Evolutionary conservation across 2,888 invertebrate species (phyloP).

Genomic region (Syrphus vitripennis): DNA sequence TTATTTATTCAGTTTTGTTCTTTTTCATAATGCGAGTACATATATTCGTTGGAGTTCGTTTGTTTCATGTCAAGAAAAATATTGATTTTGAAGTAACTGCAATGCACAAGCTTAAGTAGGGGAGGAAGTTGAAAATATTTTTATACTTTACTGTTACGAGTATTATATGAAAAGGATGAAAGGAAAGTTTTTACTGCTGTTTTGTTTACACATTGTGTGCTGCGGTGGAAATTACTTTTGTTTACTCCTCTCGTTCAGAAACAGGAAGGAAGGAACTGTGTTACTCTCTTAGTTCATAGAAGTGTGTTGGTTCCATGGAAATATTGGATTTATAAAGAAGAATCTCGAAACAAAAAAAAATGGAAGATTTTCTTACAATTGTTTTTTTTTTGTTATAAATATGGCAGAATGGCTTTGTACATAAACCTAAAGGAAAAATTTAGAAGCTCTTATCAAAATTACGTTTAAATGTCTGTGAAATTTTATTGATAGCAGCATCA

Average conservation of each 20-base stretch:
- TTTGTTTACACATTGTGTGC: constrained; percentile 49
- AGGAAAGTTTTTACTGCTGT: constrained; percentile 1
- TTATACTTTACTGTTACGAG: neutral
- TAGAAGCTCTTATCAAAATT: neutral
- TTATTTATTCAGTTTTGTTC: constrained; percentile 12
- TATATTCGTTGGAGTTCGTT: neutral
- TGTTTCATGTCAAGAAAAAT: constrained; percentile 55
- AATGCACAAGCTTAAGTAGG: constrained; percentile 20
- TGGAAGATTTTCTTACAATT: neutral
- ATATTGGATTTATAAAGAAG: constrained; percentile 2
- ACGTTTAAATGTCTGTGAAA: neutral
- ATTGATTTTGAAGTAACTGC: constrained; percentile 65
- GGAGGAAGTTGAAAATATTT: neutral
- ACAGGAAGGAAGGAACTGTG: constrained; percentile 61
- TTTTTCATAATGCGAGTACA: neutral
- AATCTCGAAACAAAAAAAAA: neutral
- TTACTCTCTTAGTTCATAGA: constrained; percentile 32
- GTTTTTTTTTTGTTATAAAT: neutral
- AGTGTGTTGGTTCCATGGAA: constrained; percentile 31
- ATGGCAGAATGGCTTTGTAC: neutral
- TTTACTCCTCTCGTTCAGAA: constrained; percentile 44
- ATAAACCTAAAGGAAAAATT: neutral
- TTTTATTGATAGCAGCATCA: neutral
- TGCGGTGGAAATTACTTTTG: constrained; percentile 63
- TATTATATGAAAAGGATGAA: neutral